phyloP scores from a whole-genome alignment of 2,113 vertebrate genomes.

The Nanorana parkeri region DNA sequence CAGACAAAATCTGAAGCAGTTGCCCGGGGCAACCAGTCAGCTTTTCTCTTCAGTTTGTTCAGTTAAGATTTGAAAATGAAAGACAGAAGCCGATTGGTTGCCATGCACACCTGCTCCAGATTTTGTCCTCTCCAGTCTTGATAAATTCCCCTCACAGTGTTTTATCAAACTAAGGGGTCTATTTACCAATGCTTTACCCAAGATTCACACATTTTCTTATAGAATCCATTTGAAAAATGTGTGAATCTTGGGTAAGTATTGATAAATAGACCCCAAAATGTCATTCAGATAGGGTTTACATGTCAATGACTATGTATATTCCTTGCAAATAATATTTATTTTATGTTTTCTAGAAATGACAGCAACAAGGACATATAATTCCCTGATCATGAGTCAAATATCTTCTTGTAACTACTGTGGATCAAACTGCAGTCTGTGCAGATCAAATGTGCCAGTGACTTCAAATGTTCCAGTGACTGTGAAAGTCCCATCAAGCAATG shows the following conservation, averaged over 20 bases:
- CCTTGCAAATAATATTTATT: background rate
- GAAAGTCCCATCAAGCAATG: background rate
- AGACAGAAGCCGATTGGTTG: too few species aligned
- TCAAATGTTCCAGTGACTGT: constrained; percentile 5
- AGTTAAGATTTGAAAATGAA: too few species aligned
- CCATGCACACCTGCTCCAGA: too few species aligned
- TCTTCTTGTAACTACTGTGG: constrained; percentile 42
- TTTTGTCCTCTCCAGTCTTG: too few species aligned
- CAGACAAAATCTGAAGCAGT: too few species aligned
- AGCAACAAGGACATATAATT: constrained; percentile 34
- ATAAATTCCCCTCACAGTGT: too few species aligned
- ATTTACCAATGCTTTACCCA: background rate
- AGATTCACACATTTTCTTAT: background rate
- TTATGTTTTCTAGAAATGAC: constrained; percentile 14
- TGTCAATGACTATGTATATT: background rate
- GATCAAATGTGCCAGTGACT: constrained; percentile 7
- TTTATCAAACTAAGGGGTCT: background rate
- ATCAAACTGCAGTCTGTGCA: constrained; percentile 16
- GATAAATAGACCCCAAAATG: background rate
- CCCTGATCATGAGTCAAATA: constrained; percentile 14
- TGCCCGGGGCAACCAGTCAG: too few species aligned
- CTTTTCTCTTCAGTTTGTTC: too few species aligned
- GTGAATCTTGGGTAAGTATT: too few species aligned
- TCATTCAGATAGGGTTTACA: background rate
- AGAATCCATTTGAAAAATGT: too few species aligned